phyloP scores from a whole-genome alignment of 2,113 vertebrate species.

The Eudyptes chrysolophus region DNA sequence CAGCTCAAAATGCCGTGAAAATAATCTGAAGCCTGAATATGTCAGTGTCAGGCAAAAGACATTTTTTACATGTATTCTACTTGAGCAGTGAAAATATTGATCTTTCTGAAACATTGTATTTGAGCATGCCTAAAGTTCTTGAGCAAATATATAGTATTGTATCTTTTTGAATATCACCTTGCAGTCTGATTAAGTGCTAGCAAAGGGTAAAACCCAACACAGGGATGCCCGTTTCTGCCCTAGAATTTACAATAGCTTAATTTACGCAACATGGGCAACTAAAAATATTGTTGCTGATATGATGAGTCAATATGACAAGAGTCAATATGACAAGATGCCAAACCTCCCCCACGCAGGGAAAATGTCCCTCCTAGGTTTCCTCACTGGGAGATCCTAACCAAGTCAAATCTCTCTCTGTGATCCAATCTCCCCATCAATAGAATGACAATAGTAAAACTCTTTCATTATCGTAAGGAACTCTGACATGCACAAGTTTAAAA shows the following conservation, averaged over 20 bases:
- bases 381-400: neutral
- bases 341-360: neutral
- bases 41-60: neutral
- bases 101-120: neutral
- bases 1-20: neutral
- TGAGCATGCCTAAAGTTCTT: neutral
- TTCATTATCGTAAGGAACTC: neutral
- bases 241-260: neutral
- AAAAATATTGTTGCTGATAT: neutral
- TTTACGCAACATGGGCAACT: neutral
- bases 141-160: neutral
- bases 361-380: neutral
- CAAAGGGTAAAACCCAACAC: neutral
- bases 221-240: accelerated
- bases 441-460: neutral
- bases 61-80: neutral
- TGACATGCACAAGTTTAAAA: neutral
- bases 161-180: neutral
- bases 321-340: neutral
- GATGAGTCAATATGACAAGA: neutral
- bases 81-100: neutral
- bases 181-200: neutral
- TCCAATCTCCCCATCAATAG: neutral
- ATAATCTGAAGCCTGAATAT: neutral
- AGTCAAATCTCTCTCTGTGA: neutral